Evolutionary conservation across 2,888 invertebrate species (phyloP).

Genomic region (Tineola bisselliella): DNA sequence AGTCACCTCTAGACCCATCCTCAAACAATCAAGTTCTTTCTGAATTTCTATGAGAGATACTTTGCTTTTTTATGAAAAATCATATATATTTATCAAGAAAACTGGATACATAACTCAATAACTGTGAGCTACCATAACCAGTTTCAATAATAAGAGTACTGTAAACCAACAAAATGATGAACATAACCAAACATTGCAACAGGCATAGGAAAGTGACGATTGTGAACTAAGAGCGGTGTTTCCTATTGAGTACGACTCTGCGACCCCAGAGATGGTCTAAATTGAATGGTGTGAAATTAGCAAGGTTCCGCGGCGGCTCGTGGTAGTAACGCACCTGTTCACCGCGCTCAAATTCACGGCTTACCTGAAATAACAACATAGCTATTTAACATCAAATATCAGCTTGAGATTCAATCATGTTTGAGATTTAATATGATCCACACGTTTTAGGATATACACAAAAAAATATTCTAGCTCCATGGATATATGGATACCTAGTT

Average conservation of each 20-base stretch:
- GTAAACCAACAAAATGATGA: neutral
- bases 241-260: conserved; percentile 71
- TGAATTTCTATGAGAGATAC: no score
- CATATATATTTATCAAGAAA: no score
- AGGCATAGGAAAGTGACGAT: neutral
- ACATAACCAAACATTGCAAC: conserved; percentile 5
- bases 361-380: conserved; percentile 42
- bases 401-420: no score
- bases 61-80: no score
- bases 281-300: conserved; percentile 82
- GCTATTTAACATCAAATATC: no score
- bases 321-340: conserved; percentile 71
- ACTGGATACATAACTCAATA: no score
- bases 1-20: no score
- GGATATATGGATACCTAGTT: no score
- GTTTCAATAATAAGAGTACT: neutral
- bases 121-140: neutral
- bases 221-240: conserved; percentile 52
- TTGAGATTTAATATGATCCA: no score
- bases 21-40: no score
- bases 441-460: no score
- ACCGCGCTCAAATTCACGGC: conserved; percentile 64
- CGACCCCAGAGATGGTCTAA: conserved; percentile 81
- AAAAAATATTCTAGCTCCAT: no score
- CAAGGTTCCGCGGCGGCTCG: conserved; percentile 67